Evolutionary conservation across 2,113 vertebrate genomes (phyloP).

Genomic region (Siniperca knerii): DNA sequence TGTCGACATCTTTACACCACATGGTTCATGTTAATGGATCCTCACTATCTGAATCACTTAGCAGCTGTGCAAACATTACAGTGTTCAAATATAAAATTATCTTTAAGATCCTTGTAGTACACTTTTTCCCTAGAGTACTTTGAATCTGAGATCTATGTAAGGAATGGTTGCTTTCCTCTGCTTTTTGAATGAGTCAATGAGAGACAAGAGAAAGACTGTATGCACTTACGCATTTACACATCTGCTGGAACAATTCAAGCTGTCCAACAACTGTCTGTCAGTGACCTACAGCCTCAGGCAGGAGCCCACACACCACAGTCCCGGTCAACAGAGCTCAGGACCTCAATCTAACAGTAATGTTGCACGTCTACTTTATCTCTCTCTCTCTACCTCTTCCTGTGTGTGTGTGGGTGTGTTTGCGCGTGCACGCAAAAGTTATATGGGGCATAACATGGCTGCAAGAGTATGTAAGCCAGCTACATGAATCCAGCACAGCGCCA

Average conservation of each 20-base stretch:
- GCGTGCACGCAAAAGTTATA: not conserved
- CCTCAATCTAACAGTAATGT: constrained; percentile 1
- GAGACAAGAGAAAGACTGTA: constrained; percentile 21
- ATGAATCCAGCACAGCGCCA: constrained; percentile 10
- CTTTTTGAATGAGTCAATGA: not conserved
- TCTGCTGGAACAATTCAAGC: constrained; percentile 49
- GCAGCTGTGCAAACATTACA: not conserved
- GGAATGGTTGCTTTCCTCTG: not conserved
- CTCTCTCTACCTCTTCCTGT: not conserved
- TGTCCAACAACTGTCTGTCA: constrained; percentile 43
- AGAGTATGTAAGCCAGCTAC: constrained; percentile 34
- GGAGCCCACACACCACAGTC: constrained; percentile 7
- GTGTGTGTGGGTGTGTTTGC: constrained; percentile 1
- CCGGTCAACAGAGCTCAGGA: constrained; percentile 10
- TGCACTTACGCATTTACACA: constrained; percentile 5
- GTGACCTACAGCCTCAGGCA: constrained; percentile 77
- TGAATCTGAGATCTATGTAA: not conserved
- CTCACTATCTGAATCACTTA: not conserved
- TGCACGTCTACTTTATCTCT: constrained; percentile 2
- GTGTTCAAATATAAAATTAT: not conserved
- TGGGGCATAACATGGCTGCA: not conserved
- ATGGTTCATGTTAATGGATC: not conserved
- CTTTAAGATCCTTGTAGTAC: not conserved
- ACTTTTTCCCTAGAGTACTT: not conserved
- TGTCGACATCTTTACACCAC: not conserved